Percentiles rank a stretch among this genome's conserved stretches.
These are phyloP conservation scores for Parascotia fuliginaria DNA, from an alignment of 2,888 invertebrate species.

Conservation along the genomic window DNA sequence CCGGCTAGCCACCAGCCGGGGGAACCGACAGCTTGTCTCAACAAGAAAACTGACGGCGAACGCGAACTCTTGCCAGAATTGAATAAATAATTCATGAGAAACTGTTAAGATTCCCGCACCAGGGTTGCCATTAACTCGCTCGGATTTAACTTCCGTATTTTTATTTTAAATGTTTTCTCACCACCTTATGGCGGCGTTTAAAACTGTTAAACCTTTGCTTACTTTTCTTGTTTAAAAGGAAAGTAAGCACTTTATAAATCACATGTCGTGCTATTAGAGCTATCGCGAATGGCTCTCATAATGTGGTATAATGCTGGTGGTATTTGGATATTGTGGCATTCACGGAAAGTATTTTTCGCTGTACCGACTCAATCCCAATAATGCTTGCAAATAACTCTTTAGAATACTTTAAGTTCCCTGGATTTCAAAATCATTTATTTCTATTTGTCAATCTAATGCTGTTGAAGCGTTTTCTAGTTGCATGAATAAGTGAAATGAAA, in stretches of 20 bases:
- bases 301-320: not conserved
- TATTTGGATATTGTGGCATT: not conserved
- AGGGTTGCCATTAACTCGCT: constrained; percentile 26
- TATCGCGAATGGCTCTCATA: constrained; percentile 10
- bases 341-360: too few relatives aligned
- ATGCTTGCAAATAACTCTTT: too few relatives aligned
- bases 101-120: constrained; percentile 33
- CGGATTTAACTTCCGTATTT: constrained; percentile 29
- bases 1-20: constrained; percentile 1
- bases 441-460: too few relatives aligned
- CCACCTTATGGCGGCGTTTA: constrained; percentile 19
- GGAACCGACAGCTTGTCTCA: constrained; percentile 36
- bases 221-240: constrained; percentile 9
- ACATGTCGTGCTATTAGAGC: constrained; percentile 6
- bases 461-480: too few relatives aligned
- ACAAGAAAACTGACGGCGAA: constrained; percentile 42
- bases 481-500: too few relatives aligned
- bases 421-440: too few relatives aligned
- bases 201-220: constrained; percentile 17
- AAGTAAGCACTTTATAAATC: constrained; percentile 11
- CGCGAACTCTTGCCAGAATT: constrained; percentile 35
- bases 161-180: constrained; percentile 39
- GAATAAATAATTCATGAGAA: constrained; percentile 46
- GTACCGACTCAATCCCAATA: too few relatives aligned
- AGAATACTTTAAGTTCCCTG: too few relatives aligned